Percentiles rank a stretch among this genome's conserved stretches.
phyloP scores from a whole-genome alignment of 1,140 invertebrate species.

The Paraescarpia echinospica region DNA sequence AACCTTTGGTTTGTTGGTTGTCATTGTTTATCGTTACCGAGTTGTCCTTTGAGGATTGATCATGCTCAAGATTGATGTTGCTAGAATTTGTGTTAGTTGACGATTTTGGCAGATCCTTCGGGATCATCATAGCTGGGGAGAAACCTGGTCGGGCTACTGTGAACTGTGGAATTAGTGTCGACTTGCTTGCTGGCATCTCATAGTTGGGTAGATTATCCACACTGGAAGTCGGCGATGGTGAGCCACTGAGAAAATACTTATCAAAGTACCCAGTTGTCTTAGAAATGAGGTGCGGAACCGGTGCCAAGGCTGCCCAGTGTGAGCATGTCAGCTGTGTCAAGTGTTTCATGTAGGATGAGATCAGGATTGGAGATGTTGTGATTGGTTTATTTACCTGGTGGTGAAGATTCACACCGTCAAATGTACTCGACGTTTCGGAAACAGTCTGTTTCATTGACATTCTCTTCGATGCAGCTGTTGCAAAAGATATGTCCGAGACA shows the following conservation, averaged over 20 bases:
- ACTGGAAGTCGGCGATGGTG: neutral
- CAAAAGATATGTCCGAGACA: neutral
- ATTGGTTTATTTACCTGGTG: conserved; percentile 95
- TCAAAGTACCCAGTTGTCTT: neutral
- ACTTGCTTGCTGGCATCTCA: neutral
- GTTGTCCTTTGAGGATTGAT: neutral
- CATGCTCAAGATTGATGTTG: neutral
- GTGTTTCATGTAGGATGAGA: conserved; percentile 92
- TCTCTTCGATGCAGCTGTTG: neutral
- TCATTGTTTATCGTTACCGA: neutral
- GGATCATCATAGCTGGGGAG: neutral
- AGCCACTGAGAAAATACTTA: neutral
- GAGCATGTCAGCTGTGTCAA: conserved; percentile 75
- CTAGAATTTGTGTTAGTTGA: neutral
- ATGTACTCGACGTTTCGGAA: neutral
- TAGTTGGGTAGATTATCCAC: neutral
- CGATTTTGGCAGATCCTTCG: neutral
- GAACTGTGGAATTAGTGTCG: neutral
- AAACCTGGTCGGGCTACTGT: neutral
- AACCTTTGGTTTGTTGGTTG: neutral
- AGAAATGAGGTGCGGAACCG: conserved; percentile 31
- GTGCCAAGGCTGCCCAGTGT: conserved; percentile 56
- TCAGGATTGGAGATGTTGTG: conserved; percentile 82
- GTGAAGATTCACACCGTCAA: conserved; percentile 80
- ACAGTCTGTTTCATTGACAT: neutral